These are phyloP conservation scores for Erpetoichthys calabaricus DNA, from an alignment of 2,797 vertebrate species.

Conservation along the genomic window DNA sequence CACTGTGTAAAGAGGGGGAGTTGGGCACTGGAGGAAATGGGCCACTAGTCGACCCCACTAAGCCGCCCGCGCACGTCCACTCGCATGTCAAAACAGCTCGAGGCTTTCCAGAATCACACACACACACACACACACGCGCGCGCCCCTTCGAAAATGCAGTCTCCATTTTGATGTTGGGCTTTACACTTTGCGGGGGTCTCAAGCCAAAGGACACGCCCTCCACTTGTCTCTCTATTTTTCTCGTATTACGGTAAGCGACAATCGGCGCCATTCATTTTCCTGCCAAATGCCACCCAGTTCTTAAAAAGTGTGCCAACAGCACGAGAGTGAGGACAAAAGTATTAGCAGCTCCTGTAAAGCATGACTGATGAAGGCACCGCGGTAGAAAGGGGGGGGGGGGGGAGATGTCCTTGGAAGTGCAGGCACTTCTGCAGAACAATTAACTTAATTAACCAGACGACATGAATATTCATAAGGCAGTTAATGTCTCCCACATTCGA, in stretches of 20 bases:
- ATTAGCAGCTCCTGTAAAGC: conserved; percentile 32
- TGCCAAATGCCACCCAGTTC: conserved; percentile 18
- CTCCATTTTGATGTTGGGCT: too few relatives aligned
- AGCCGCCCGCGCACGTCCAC: too few relatives aligned
- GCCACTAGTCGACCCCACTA: too few relatives aligned
- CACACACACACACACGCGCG: too few relatives aligned
- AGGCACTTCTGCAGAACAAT: conserved; percentile 78
- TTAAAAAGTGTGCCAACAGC: conserved; percentile 21
- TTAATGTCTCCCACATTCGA: conserved; percentile 76
- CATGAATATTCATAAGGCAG: conserved; percentile 83
- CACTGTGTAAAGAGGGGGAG: too few relatives aligned
- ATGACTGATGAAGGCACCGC: conserved; percentile 36
- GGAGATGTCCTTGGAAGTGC: conserved; percentile 62
- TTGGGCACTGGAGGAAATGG: too few relatives aligned
- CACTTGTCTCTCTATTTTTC: too few relatives aligned
- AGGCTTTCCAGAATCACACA: too few relatives aligned
- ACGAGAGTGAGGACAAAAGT: conserved; percentile 23
- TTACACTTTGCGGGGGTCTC: too few relatives aligned
- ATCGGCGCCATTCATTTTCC: conserved; percentile 21
- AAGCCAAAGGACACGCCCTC: too few relatives aligned
- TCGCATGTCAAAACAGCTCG: too few relatives aligned
- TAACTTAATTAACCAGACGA: conserved; percentile 81
- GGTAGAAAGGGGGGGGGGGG: conserved; percentile 24
- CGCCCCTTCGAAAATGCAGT: too few relatives aligned
- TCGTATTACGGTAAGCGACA: neutral